These are phyloP conservation scores for Catostylus mosaicus DNA, from an alignment of 30 jellyfish, hydroid and myxozoan genomes.

Conservation along the genomic window DNA sequence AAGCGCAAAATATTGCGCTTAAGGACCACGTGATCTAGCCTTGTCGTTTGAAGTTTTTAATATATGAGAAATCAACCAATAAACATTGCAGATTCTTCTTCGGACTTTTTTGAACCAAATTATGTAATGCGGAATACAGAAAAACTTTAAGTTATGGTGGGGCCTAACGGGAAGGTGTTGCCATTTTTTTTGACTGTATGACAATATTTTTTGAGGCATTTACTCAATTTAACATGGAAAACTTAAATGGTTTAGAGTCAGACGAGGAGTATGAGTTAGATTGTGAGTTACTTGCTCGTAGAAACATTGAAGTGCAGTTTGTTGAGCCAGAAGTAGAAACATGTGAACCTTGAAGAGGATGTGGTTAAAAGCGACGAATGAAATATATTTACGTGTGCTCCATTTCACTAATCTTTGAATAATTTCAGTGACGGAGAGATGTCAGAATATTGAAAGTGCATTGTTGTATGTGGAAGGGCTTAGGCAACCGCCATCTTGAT, in stretches of 20 bases:
- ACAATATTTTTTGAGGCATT: neutral
- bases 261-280: slow-evolving; percentile 23
- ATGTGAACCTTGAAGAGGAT: slow-evolving; percentile 8
- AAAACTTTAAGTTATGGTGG: neutral
- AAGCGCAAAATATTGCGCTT: no score
- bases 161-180: neutral
- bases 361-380: neutral
- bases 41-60: no score
- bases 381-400: neutral
- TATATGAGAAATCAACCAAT: slow-evolving; percentile 24
- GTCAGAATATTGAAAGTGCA: neutral
- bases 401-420: neutral
- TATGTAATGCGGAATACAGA: neutral
- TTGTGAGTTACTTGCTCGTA: slow-evolving; percentile 25
- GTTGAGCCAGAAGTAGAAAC: slow-evolving; percentile 27
- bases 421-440: neutral
- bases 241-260: slow-evolving; percentile 26
- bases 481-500: neutral
- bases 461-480: neutral
- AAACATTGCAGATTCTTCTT: neutral
- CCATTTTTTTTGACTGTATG: neutral
- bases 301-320: slow-evolving; percentile 15
- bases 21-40: no score
- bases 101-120: neutral
- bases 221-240: slow-evolving; percentile 9